A percentile compares a stretch with the other conserved stretches of the same genome.
phyloP scores from a whole-genome alignment of 2,797 vertebrate species.

The Perodicticus potto region DNA sequence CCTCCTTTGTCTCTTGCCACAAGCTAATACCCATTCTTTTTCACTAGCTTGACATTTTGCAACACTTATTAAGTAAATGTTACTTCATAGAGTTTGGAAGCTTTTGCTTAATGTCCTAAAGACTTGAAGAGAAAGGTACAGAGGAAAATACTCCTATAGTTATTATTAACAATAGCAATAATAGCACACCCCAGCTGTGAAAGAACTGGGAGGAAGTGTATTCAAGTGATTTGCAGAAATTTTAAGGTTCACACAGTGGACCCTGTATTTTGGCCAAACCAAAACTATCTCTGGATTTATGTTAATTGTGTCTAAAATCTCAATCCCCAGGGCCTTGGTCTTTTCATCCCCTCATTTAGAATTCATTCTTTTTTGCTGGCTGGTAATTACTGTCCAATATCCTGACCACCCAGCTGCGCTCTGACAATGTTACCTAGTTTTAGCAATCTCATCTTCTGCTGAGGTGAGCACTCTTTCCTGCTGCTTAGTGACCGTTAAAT shows the following conservation, averaged over 20 bases:
- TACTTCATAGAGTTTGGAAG: constrained; percentile 43
- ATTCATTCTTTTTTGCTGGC: constrained; percentile 35
- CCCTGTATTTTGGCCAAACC: constrained; percentile 27
- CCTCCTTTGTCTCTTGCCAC: neutral
- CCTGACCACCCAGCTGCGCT: constrained; percentile 16
- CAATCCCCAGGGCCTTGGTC: neutral
- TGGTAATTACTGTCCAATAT: constrained; percentile 41
- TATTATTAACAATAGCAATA: constrained; percentile 37
- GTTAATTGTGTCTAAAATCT: constrained; percentile 61
- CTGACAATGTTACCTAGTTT: neutral
- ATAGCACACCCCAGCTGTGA: neutral
- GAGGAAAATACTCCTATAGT: neutral
- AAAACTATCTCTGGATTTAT: constrained; percentile 41
- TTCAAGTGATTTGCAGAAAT: neutral
- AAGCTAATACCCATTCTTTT: constrained; percentile 9
- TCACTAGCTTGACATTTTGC: constrained; percentile 18
- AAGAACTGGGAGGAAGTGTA: neutral
- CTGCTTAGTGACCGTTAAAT: constrained; percentile 39
- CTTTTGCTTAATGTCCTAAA: constrained; percentile 3
- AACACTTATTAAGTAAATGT: constrained; percentile 19
- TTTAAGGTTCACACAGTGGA: constrained; percentile 28
- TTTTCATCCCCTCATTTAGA: constrained; percentile 55
- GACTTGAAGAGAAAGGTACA: neutral
- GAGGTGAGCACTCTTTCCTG: constrained; percentile 59
- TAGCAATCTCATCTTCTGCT: constrained; percentile 40